Evolutionary conservation across 2,888 invertebrate species (phyloP).

Genomic region (Eristalis intricaria): DNA sequence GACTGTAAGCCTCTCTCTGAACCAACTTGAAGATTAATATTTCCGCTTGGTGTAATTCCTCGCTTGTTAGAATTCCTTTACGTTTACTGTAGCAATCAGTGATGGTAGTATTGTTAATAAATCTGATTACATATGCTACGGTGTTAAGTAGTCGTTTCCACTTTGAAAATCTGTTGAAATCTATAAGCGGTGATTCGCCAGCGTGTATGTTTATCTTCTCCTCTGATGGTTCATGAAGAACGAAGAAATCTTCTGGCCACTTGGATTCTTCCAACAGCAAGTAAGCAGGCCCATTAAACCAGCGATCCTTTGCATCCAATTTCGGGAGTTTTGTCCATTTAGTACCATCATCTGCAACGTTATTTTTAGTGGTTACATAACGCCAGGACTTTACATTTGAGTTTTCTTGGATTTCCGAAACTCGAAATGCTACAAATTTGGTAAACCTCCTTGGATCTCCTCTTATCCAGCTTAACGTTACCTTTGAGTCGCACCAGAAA

Average conservation of each 20-base stretch:
- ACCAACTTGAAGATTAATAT: neutral
- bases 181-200: neutral
- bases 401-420: neutral
- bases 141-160: neutral
- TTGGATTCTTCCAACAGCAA: neutral
- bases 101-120: neutral
- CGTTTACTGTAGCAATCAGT: neutral
- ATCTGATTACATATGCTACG: constrained; percentile 8
- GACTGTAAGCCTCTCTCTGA: neutral
- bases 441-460: constrained; percentile 7
- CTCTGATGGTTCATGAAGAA: neutral
- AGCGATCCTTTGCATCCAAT: neutral
- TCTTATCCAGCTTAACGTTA: neutral
- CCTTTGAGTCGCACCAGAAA: constrained; percentile 35
- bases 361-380: constrained; percentile 14
- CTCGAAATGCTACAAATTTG: too few species aligned
- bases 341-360: constrained; percentile 37
- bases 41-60: neutral
- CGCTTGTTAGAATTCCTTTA: neutral
- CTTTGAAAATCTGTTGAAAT: neutral
- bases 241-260: neutral
- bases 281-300: constrained; percentile 1
- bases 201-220: neutral
- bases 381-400: neutral
- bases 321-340: constrained; percentile 4